Evolutionary conservation across 2,797 vertebrate genomes (phyloP).

Genomic region (Anguilla pacifica): DNA sequence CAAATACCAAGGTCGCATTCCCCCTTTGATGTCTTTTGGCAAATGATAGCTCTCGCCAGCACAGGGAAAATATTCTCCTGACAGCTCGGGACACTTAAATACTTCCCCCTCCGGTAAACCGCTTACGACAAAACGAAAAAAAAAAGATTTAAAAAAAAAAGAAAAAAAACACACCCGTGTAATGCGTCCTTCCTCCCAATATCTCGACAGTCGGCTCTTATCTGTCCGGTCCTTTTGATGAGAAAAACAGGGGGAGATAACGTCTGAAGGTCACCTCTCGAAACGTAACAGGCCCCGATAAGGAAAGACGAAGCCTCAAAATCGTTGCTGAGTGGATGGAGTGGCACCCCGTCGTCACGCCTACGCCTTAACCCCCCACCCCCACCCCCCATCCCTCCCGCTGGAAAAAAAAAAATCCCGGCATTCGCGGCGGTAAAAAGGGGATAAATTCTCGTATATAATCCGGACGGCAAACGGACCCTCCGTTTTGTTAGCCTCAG

Average conservation of each 20-base stretch:
- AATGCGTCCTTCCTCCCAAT: neutral
- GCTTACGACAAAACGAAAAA: neutral
- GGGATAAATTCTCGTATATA: neutral
- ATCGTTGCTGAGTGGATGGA: neutral
- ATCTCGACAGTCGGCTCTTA: conserved; percentile 10
- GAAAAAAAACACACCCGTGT: neutral
- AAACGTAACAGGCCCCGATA: conserved; percentile 13
- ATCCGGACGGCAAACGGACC: neutral
- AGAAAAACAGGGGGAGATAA: neutral
- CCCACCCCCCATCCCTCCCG: no score
- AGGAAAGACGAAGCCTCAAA: conserved; percentile 7
- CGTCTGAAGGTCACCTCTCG: conserved; percentile 5
- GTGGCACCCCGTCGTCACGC: neutral
- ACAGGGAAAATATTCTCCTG: neutral
- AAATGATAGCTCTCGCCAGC: neutral
- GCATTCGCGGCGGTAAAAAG: neutral
- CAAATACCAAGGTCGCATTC: conserved; percentile 22
- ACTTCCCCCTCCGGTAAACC: neutral
- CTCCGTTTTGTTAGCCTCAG: neutral
- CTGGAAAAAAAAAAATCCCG: neutral
- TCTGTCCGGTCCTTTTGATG: conserved; percentile 20
- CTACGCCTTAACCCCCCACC: neutral
- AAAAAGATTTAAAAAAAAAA: neutral
- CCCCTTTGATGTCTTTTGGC: conserved; percentile 17
- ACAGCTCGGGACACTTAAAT: conserved; percentile 3